These are phyloP conservation scores for Hyppa rectilinea DNA, from an alignment of 2,888 invertebrate species.

Conservation along the genomic window DNA sequence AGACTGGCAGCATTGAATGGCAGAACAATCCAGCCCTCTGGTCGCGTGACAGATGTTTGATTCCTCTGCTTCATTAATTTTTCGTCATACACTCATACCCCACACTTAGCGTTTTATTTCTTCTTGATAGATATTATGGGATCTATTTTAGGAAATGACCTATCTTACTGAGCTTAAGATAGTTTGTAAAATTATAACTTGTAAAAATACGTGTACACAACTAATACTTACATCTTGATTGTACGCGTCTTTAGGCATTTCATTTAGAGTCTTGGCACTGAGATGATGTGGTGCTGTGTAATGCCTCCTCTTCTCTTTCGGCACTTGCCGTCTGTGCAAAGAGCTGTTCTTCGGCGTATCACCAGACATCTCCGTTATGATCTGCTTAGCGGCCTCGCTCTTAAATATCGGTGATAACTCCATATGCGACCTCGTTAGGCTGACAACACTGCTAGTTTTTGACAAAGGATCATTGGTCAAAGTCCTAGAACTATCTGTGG, in stretches of 20 bases:
- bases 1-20: too few species aligned
- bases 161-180: not conserved
- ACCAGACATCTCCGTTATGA: conserved; percentile 95
- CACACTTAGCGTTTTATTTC: not conserved
- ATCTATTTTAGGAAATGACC: not conserved
- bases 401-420: conserved; percentile 95
- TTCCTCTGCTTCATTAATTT: not conserved
- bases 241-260: conserved; percentile 87
- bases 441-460: conserved; percentile 87
- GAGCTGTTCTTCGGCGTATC: conserved; percentile 90
- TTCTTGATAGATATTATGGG: not conserved
- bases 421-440: conserved; percentile 85
- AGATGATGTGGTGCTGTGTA: conserved; percentile 96
- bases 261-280: conserved; percentile 91
- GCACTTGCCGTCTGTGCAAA: conserved; percentile 92
- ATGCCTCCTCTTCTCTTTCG: conserved; percentile 95
- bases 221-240: conserved; percentile 86
- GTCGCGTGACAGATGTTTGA: too few species aligned
- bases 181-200: not conserved
- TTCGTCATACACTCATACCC: not conserved
- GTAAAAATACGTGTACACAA: not conserved
- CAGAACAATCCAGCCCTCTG: too few species aligned
- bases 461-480: conserved; percentile 87
- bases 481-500: conserved; percentile 86
- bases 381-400: conserved; percentile 96